These are phyloP conservation scores for Malacosoma neustria DNA, from an alignment of 2,888 invertebrate genomes.

Conservation along the genomic window DNA sequence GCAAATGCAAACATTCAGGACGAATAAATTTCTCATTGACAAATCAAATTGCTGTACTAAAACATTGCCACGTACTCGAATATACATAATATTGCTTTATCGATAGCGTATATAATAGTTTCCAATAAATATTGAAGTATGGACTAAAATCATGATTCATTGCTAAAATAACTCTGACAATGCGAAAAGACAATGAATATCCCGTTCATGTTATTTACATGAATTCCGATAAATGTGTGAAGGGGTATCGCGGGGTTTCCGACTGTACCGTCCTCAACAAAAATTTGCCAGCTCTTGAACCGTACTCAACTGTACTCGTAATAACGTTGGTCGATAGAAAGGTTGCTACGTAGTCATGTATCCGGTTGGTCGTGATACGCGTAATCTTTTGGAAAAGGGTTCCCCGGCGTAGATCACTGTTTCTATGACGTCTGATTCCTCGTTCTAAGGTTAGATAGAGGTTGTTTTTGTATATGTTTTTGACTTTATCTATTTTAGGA, in stretches of 20 bases:
- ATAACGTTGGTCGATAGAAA: conserved; percentile 1
- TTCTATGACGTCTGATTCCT: conserved; percentile 22
- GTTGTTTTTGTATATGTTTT: too few relatives aligned
- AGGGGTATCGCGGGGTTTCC: conserved; percentile 20
- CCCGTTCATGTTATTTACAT: conserved; percentile 55
- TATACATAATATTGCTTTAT: too few relatives aligned
- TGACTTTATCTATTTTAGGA: too few relatives aligned
- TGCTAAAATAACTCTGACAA: conserved; percentile 11
- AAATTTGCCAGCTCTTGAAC: not conserved
- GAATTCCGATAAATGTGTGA: conserved; percentile 51
- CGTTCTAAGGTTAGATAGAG: conserved; percentile 15
- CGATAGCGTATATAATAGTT: too few relatives aligned
- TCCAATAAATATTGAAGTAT: conserved; percentile 6
- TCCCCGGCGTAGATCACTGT: conserved; percentile 17
- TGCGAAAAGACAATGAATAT: conserved; percentile 40
- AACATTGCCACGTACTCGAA: too few relatives aligned
- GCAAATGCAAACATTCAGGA: too few relatives aligned
- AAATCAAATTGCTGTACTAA: too few relatives aligned
- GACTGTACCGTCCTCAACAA: not conserved
- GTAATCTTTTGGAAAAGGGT: conserved; percentile 62
- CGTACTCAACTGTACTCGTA: not conserved
- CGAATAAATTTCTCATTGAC: too few relatives aligned
- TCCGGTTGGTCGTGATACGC: conserved; percentile 42
- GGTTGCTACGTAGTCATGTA: conserved; percentile 22
- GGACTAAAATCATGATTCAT: not conserved